Evolutionary conservation across 2,888 invertebrate genomes (phyloP).

Genomic region (Sicus ferrugineus): DNA sequence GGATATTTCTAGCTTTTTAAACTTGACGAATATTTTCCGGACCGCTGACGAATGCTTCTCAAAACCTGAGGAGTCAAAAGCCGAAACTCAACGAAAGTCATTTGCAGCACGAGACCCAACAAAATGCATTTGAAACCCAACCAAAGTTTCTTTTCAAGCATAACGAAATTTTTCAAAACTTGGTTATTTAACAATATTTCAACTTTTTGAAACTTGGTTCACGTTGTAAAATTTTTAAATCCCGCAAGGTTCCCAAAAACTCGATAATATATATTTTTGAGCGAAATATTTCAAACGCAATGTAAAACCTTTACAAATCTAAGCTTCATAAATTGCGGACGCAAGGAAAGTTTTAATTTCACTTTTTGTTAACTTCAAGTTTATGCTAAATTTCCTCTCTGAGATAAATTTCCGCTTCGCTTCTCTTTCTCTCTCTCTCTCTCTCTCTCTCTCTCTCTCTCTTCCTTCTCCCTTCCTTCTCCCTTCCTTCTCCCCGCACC

Average conservation of each 20-base stretch:
- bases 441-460: neutral
- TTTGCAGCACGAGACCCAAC: neutral
- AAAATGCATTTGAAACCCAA: neutral
- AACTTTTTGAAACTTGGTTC: too few species aligned
- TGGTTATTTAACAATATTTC: too few species aligned
- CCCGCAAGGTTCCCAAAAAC: neutral
- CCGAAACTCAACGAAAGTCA: neutral
- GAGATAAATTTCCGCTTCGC: constrained; percentile 1
- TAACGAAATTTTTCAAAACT: neutral
- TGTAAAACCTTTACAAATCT: too few species aligned
- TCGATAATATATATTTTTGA: neutral
- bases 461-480: neutral
- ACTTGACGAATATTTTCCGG: too few species aligned
- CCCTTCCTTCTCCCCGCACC: neutral
- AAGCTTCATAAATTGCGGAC: too few species aligned
- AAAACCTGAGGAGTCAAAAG: too few species aligned
- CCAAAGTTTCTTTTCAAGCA: neutral
- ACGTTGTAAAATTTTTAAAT: neutral
- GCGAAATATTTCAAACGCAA: too few species aligned
- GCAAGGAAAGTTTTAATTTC: neutral
- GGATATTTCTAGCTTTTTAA: too few species aligned
- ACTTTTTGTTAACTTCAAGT: neutral
- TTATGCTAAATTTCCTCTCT: neutral
- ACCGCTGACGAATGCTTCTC: too few species aligned
- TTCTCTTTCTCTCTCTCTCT: neutral